Base-by-base conservation (phyloP, 2,888 invertebrate genomes). In the Mactromeris polynyma region DNA sequence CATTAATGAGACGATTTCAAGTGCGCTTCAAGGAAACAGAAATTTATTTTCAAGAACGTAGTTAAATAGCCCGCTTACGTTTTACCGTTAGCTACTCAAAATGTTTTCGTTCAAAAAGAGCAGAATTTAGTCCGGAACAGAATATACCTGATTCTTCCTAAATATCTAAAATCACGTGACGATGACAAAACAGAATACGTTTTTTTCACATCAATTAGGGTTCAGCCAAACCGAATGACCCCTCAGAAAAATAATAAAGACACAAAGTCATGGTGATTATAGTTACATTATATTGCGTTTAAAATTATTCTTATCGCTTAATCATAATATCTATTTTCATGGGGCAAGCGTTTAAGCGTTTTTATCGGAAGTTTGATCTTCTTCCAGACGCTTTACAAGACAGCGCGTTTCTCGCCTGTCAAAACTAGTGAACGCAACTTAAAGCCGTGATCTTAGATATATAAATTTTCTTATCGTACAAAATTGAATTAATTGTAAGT, bases 11-110 rank as follows among this genome's bases (percentile, higher is more conserved):
- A 42, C 19, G 31, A 73, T 17, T 73, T 73, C 31, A 83, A 79
- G 46, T 42, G 69, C 33, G 42, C 73, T 46, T 83, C 58, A 46
- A 73, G 83, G 73, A 83, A 83, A 73, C 26, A 73, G 82, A 82
- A 82, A 40, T 82, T 46, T 31, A n/a, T 42, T 42, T 33, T 73
- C 73, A 73, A 83, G 46, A 40, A 73, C 46, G 11, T 36, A 17
- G 26, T 19, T 26, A 9, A n/a, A 26, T n/a, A 64, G 9, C 58
- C 58, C 26, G 58, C n/a, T 64, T 64, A 64, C 9, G 9, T 64
- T 46, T 64, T 26, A 64, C 58, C 58, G 58, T 64, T 64, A 64
- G 26, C 58, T 46, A 64, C 58, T 64, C n/a, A 26, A 64, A 64
- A 26, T 9, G 11, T 64, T 46, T 64, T 64, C 58, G 17, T 64